Evolutionary conservation across 2,797 vertebrate species (phyloP).

Genomic region (Schizopygopsis malacanthus): DNA sequence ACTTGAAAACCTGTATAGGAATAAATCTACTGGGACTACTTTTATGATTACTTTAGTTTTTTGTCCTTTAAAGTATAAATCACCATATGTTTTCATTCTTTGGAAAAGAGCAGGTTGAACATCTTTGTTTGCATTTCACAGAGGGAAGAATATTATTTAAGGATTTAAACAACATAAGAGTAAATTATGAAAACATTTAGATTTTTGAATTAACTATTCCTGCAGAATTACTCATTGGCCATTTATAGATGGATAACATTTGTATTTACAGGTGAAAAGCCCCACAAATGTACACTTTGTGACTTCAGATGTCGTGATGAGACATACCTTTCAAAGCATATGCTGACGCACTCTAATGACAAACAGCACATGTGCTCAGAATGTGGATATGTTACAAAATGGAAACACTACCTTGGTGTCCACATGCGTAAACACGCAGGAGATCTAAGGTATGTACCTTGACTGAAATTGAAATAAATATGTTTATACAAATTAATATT

Average conservation of each 20-base stretch:
- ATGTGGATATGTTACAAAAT: constrained; percentile 97
- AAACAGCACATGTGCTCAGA: constrained; percentile 98
- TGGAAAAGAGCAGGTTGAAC: not conserved
- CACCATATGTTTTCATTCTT: not conserved
- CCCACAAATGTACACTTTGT: constrained; percentile 92
- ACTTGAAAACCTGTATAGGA: not conserved
- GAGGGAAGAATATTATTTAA: not conserved
- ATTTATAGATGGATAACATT: not conserved
- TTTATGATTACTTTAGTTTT: not conserved
- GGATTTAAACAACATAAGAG: not conserved
- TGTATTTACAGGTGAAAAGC: constrained; percentile 86
- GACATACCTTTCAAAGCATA: constrained; percentile 96
- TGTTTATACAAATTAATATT: not conserved
- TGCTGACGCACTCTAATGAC: constrained; percentile 91
- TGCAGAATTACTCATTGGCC: not conserved
- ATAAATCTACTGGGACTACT: not conserved
- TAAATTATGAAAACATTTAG: no score
- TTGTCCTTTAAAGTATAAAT: not conserved
- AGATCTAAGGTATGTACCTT: constrained; percentile 86
- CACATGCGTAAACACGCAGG: constrained; percentile 98
- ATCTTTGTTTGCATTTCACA: not conserved
- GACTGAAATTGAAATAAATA: not conserved
- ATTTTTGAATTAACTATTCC: not conserved
- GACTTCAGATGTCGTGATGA: constrained; percentile 95
- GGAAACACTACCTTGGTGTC: constrained; percentile 96